Evolutionary conservation across 92 coral and sea anemone genomes (phyloP).

Genomic region (Epizoanthus ramosus): DNA sequence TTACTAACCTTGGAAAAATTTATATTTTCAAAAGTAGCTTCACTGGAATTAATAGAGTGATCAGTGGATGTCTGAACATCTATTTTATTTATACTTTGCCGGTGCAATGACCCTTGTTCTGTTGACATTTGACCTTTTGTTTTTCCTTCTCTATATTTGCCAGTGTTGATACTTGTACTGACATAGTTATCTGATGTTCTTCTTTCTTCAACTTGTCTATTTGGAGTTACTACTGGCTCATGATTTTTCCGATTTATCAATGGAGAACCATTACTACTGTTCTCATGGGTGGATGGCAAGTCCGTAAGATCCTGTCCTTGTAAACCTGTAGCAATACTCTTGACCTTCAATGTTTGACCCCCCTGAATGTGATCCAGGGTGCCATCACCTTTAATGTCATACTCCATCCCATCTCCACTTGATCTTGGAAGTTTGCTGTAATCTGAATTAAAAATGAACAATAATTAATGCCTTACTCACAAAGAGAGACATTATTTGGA

Average conservation of each 20-base stretch:
- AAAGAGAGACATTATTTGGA: too few relatives aligned
- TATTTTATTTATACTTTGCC: background rate
- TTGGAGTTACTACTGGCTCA: background rate
- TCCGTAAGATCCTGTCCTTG: conserved; percentile 37
- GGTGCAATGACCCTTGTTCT: background rate
- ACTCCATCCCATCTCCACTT: conserved; percentile 99
- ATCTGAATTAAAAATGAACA: conserved; percentile 49
- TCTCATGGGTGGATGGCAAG: background rate
- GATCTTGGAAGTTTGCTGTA: conserved; percentile 90
- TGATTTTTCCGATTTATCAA: background rate
- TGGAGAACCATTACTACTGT: background rate
- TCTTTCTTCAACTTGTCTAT: background rate
- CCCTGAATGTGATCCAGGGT: conserved; percentile 4
- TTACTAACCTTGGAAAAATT: background rate
- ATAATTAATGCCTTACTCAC: too few relatives aligned
- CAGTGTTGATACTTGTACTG: background rate
- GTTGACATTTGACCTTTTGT: background rate
- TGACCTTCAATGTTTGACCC: background rate
- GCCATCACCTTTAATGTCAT: conserved; percentile 32
- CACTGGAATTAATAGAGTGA: background rate
- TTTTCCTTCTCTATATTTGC: background rate
- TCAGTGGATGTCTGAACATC: background rate
- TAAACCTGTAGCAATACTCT: background rate
- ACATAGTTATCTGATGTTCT: background rate
- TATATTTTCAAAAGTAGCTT: background rate